phyloP scores from a whole-genome alignment of 2,113 vertebrate species.

The Mixornis gularis region DNA sequence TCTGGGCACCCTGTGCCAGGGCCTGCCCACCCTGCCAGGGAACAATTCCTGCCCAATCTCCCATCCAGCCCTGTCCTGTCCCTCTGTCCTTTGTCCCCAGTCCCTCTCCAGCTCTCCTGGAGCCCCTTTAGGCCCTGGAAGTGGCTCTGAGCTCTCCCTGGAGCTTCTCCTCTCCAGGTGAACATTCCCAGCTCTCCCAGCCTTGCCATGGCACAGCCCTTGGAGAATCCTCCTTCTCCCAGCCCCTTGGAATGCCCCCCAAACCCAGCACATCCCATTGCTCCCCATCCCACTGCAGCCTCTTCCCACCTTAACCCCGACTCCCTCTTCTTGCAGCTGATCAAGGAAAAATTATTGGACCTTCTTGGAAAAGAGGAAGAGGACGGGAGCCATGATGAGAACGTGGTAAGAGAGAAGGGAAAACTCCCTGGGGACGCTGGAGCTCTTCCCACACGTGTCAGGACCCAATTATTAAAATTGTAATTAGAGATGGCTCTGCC shows the following conservation, averaged over 20 bases:
- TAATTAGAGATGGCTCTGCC: not conserved
- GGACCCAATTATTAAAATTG: not conserved
- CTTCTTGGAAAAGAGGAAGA: constrained; percentile 91
- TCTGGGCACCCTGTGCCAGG: not conserved
- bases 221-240: not conserved
- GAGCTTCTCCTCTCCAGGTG: not conserved
- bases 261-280: not conserved
- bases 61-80: not conserved
- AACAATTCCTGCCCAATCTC: not conserved
- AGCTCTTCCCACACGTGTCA: not conserved
- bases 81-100: not conserved
- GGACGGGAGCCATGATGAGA: constrained; percentile 90
- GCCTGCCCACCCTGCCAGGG: accelerated
- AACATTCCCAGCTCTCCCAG: not conserved
- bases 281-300: not conserved
- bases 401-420: constrained; percentile 79
- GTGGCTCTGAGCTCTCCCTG: not conserved
- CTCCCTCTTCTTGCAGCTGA: constrained; percentile 75
- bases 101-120: not conserved
- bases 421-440: not conserved
- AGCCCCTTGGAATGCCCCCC: not conserved
- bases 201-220: not conserved
- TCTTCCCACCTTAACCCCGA: not conserved
- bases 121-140: not conserved
- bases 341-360: constrained; percentile 91